Evolutionary conservation across 2,888 invertebrate genomes (phyloP), one percentile per base, ranked within the genome.

Genomic region (Galeruca laticollis): DNA sequence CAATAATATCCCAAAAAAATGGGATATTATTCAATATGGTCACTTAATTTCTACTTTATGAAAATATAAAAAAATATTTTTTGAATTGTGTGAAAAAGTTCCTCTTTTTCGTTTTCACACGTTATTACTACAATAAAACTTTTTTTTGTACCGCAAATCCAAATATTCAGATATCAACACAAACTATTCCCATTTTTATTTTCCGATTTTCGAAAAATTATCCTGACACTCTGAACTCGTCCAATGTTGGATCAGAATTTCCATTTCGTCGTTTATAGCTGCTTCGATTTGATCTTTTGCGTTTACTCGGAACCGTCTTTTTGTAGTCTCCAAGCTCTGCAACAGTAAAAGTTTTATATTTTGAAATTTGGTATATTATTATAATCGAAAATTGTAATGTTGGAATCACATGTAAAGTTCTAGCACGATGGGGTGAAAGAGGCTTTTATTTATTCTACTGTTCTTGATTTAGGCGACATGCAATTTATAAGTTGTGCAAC

Each of bases 221-320:
- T 85, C 87, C 82, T 93, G 93, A 76, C 93, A 94, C 79, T 93
- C 93, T 0, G 86, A 81, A 2, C 92, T 91, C 72, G 89, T 88
- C 95, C 95, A 95, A 80, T 92, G 91, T 74, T 93, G 89, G 5
- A 91, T 86, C 70, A 95, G 87, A 35, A 92, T 85, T 77, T 90
- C 89, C 68, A 90, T 88, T 84, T 94, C 94, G 3, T 88, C 87
- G 74, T 91, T 91, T 79, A 94, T 86, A 37, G 89, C 88, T 21
- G 87, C 84, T 73, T 90, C 89, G 72, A 90, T 83, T 74, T 88
- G 88, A 60, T 87, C 84, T 64, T 89, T 85, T 68, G 90, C 87
- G 83, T 88, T 89, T 81, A 87, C 88, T 73, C 89, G 89, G 77
- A 88, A 86, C 79, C 88, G 87, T 77, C 85, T 86, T 83, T 88